Conservation (phyloP, 2,888 invertebrate species). For the Melitaea athalia region DNA sequence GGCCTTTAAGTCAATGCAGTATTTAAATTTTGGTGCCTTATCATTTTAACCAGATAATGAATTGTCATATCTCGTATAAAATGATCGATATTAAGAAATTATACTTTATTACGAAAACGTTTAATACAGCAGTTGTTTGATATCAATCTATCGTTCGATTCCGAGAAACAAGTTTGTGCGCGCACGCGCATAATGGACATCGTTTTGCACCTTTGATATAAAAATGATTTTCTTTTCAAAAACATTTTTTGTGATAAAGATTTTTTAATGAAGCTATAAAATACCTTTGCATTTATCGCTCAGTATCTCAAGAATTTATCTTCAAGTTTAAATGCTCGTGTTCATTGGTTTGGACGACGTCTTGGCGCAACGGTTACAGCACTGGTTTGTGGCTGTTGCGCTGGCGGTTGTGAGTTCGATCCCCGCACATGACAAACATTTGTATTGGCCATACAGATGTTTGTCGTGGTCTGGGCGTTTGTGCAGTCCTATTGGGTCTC, state of each 20-base stretch:
- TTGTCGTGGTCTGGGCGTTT: too few relatives aligned
- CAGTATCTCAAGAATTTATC: neutral
- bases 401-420: too few relatives aligned
- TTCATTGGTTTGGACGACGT: too few relatives aligned
- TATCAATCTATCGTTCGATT: constrained; percentile 58
- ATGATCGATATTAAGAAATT: constrained; percentile 48
- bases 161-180: constrained; percentile 44
- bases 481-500: too few relatives aligned
- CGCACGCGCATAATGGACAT: constrained; percentile 46
- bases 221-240: constrained; percentile 14
- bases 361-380: too few relatives aligned
- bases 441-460: too few relatives aligned
- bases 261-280: constrained; percentile 1
- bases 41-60: too few relatives aligned
- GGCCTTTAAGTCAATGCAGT: too few relatives aligned
- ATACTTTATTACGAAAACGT: constrained; percentile 50
- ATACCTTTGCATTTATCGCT: neutral
- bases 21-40: too few relatives aligned
- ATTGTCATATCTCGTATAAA: constrained; percentile 39
- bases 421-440: too few relatives aligned
- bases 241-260: neutral
- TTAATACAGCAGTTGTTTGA: constrained; percentile 56
- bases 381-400: too few relatives aligned
- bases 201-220: constrained; percentile 43
- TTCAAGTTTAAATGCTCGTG: neutral